Base-by-base conservation (phyloP, 2,797 vertebrate genomes). In the Peromyscus eremicus region DNA sequence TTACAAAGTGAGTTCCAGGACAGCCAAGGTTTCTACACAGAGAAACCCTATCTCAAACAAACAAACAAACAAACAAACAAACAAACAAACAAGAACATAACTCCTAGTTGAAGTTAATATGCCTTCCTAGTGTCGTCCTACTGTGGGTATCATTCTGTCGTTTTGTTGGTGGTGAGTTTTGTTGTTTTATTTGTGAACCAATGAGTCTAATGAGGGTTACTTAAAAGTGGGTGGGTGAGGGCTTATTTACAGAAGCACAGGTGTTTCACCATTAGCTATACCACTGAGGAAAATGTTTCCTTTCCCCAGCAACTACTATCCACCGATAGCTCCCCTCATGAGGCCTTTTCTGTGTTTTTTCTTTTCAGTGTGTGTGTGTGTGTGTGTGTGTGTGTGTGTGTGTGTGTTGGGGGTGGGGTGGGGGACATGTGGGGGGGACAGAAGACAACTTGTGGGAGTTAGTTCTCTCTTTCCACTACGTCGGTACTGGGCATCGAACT, bases 41-140 rank as follows among this genome's bases (percentile, higher is more conserved):
- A 49, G 49, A 49, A 49, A 12, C 49, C 49, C 49, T 49, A 12
- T 49, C 49, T 49, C 49, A 49, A 2, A 46, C 1, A 46, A 14
- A 60, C 5, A 57, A n/a, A n/a, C n/a, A n/a, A n/a, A n/a, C n/a
- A n/a, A 57, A 2, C 52, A 10, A 52, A 52, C 2, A 52, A 55
- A 55, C 13, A 57, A 19, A 60, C 17, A 17, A 60, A 19, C 5
- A 60, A 19, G 71, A 86, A 52, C 73, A 76, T 91, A 89, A 21
- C 29, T 75, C 71, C 68, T 94, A 57, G n/a, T 85, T 86, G 82
- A 49, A 83, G 21, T 57, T 91, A 40, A 87, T 60, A 73, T 89
- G 27, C 40, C 40, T 64, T 90, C 73, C 83, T 55, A 37, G 68
- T 76, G 70, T 80, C 80, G 46, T 83, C 37, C 80, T 71, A 8